These are phyloP conservation scores for Morone chrysops DNA, from an alignment of 2,113 vertebrate genomes.

Conservation along the genomic window DNA sequence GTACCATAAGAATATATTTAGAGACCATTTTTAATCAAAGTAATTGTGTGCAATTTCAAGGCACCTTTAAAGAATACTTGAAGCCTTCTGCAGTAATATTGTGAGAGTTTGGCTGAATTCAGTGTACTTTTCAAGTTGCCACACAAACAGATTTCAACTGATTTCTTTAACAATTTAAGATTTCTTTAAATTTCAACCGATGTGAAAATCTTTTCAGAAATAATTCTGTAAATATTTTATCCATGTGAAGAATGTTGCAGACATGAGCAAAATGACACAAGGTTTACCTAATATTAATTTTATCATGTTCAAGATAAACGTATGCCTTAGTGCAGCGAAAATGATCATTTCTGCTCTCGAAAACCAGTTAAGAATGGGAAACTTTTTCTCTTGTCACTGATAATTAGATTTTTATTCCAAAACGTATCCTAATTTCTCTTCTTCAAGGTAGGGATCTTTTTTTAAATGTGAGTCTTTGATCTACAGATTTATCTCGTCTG, in stretches of 20 bases:
- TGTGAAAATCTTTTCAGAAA: slow-evolving; percentile 18
- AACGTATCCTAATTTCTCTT: slow-evolving; percentile 30
- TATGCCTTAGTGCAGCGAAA: slow-evolving; percentile 59
- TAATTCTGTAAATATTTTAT: slow-evolving; percentile 70
- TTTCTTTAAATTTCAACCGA: slow-evolving; percentile 39
- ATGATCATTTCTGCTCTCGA: neutral
- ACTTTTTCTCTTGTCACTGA: slow-evolving; percentile 16
- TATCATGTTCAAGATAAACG: slow-evolving; percentile 40
- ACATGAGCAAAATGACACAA: slow-evolving; percentile 9
- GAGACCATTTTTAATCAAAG: slow-evolving; percentile 24
- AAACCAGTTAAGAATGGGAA: slow-evolving; percentile 12
- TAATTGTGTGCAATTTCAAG: slow-evolving; percentile 36
- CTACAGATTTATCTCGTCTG: slow-evolving; percentile 40
- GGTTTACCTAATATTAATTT: slow-evolving; percentile 17
- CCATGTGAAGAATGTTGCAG: slow-evolving; percentile 6
- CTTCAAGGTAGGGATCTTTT: slow-evolving; percentile 35
- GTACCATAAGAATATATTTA: slow-evolving; percentile 44
- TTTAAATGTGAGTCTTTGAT: slow-evolving; percentile 54
- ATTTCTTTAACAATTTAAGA: slow-evolving; percentile 25
- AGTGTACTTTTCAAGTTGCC: slow-evolving; percentile 35
- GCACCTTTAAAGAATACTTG: slow-evolving; percentile 59
- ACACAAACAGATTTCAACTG: slow-evolving; percentile 26
- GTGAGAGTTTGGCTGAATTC: slow-evolving; percentile 44
- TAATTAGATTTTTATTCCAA: slow-evolving; percentile 47
- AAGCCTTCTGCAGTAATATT: slow-evolving; percentile 45